Evolutionary conservation across 1,140 invertebrate species (phyloP).

Genomic region (Neodiprion lecontei): DNA sequence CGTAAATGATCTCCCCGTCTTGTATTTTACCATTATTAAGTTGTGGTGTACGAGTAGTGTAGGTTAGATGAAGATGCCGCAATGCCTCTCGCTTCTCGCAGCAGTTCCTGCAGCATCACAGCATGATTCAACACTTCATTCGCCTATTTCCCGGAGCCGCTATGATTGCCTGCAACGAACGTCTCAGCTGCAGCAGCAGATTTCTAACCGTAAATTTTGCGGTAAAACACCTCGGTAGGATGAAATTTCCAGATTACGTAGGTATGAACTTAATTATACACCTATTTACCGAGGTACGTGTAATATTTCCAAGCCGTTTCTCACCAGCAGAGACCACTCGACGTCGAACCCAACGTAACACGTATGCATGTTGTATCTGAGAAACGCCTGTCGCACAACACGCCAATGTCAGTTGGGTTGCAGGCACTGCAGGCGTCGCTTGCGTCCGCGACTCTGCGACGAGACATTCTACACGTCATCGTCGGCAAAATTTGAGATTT

Average conservation of each 20-base stretch:
- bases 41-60: not conserved
- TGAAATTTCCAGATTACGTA: not conserved
- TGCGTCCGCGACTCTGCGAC: not conserved
- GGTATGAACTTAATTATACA: not conserved
- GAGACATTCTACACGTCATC: not conserved
- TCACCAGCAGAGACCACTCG: not conserved
- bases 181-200: not conserved
- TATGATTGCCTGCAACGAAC: not conserved
- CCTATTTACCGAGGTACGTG: not conserved
- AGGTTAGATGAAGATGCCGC: not conserved
- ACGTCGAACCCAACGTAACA: not conserved
- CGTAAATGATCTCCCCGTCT: too few species aligned
- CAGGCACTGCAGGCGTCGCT: not conserved
- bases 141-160: not conserved
- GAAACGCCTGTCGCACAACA: not conserved
- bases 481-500: too few species aligned
- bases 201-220: not conserved
- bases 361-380: not conserved
- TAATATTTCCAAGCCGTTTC: not conserved
- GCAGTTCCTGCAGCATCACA: not conserved
- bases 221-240: not conserved
- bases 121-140: not conserved
- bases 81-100: not conserved
- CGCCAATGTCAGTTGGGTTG: not conserved
- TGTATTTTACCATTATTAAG: not conserved